These are phyloP conservation scores for Nothoprocta pentlandii DNA, from an alignment of 2,113 vertebrate genomes.

Conservation along the genomic window DNA sequence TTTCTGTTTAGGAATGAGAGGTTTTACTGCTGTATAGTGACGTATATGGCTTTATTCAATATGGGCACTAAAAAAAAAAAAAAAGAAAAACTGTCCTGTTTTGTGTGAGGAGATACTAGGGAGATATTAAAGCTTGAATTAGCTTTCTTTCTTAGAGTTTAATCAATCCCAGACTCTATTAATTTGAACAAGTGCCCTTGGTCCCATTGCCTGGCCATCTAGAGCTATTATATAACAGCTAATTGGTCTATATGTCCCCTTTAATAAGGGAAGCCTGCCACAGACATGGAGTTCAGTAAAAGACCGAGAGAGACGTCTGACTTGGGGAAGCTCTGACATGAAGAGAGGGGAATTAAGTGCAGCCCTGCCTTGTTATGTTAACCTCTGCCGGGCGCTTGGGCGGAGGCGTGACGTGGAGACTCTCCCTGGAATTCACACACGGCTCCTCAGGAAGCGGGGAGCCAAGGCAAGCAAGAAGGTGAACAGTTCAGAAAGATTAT, in stretches of 20 bases:
- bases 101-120: conserved; percentile 4
- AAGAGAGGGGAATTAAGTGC: neutral
- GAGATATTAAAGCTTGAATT: neutral
- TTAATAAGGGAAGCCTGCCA: conserved; percentile 47
- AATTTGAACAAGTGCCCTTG: conserved; percentile 51
- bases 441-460: neutral
- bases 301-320: rapidly evolving
- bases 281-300: neutral
- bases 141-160: neutral
- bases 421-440: rapidly evolving
- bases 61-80: neutral
- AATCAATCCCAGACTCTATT: conserved; percentile 62
- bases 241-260: conserved; percentile 65
- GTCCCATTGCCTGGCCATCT: conserved; percentile 20
- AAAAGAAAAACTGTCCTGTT: neutral
- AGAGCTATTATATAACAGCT: conserved; percentile 72
- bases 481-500: conserved; percentile 62
- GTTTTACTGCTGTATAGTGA: neutral
- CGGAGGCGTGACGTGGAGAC: neutral
- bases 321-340: neutral
- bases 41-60: neutral
- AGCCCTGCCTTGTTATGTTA: conserved; percentile 32
- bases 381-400: conserved; percentile 13
- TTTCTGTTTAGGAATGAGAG: neutral
- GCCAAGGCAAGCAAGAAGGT: neutral